phyloP scores from a whole-genome alignment of 2,888 invertebrate genomes.

The Eueremaeus valkanovi region DNA sequence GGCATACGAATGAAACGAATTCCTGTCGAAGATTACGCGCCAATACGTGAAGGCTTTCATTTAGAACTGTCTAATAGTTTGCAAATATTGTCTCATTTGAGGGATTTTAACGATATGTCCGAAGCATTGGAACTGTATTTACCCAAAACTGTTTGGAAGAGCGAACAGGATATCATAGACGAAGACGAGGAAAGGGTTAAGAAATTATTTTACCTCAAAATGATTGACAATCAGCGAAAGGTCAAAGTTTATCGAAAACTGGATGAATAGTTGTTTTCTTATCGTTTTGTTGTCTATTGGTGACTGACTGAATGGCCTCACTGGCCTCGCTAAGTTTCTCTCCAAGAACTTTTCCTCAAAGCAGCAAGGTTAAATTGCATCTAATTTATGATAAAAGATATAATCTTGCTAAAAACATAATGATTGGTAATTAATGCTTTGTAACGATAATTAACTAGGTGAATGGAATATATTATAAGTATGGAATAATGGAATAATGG shows the following conservation, averaged over 20 bases:
- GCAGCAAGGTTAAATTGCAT: too few relatives aligned
- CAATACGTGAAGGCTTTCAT: not conserved
- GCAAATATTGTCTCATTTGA: not conserved
- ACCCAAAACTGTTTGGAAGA: not conserved
- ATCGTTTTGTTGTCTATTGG: too few relatives aligned
- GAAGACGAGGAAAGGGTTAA: not conserved
- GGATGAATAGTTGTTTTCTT: too few relatives aligned
- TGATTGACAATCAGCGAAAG: not conserved
- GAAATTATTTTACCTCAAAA: not conserved
- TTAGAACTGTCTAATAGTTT: not conserved
- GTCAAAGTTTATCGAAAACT: not conserved
- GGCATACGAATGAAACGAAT: constrained; percentile 17
- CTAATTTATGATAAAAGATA: too few relatives aligned
- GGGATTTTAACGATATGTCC: not conserved
- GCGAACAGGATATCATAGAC: not conserved
- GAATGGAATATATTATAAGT: too few relatives aligned
- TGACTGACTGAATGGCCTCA: too few relatives aligned
- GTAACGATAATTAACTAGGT: too few relatives aligned
- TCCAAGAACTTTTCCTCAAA: too few relatives aligned
- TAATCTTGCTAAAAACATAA: too few relatives aligned
- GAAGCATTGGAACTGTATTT: not conserved
- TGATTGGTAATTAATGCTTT: too few relatives aligned
- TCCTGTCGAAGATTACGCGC: not conserved
- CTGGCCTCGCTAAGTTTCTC: too few relatives aligned
- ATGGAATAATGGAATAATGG: too few relatives aligned